phyloP scores from a whole-genome alignment of 2,888 invertebrate species.

The Steinernema hermaphroditum region DNA sequence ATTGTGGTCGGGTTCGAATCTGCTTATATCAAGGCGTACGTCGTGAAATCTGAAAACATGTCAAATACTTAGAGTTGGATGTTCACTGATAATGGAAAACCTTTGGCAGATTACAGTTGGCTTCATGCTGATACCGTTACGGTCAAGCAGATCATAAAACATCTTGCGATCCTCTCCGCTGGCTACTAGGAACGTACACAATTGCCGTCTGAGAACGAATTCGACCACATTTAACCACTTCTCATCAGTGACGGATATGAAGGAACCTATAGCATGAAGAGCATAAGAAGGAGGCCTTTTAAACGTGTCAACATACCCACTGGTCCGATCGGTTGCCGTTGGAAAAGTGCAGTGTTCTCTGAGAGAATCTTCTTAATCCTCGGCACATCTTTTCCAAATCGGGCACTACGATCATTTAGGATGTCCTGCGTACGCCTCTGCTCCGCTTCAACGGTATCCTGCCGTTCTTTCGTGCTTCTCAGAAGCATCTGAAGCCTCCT shows the following conservation, averaged over 20 bases:
- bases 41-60: constrained; percentile 6
- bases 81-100: too few relatives aligned
- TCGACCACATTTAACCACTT: constrained; percentile 54
- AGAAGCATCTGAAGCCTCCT: not conserved
- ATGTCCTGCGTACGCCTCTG: not conserved
- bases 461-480: not conserved
- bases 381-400: constrained; percentile 49
- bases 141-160: constrained; percentile 18
- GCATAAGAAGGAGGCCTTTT: too few relatives aligned
- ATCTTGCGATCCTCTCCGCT: not conserved
- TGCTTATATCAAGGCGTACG: not conserved
- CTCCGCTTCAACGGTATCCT: not conserved
- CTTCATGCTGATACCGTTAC: not conserved
- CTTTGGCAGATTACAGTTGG: not conserved
- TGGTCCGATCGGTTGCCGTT: constrained; percentile 55
- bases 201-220: constrained; percentile 33
- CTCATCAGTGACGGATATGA: constrained; percentile 47
- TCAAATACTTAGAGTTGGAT: not conserved
- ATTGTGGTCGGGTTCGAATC: constrained; percentile 31
- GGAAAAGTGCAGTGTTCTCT: constrained; percentile 38
- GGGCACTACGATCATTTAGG: not conserved
- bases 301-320: constrained; percentile 44
- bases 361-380: constrained; percentile 43
- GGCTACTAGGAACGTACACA: constrained; percentile 34
- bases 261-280: constrained; percentile 47